A percentile compares a stretch with the other conserved stretches of the same genome.
Conservation (phyloP, 2,888 invertebrate genomes). For the Lycaena phlaeas region DNA sequence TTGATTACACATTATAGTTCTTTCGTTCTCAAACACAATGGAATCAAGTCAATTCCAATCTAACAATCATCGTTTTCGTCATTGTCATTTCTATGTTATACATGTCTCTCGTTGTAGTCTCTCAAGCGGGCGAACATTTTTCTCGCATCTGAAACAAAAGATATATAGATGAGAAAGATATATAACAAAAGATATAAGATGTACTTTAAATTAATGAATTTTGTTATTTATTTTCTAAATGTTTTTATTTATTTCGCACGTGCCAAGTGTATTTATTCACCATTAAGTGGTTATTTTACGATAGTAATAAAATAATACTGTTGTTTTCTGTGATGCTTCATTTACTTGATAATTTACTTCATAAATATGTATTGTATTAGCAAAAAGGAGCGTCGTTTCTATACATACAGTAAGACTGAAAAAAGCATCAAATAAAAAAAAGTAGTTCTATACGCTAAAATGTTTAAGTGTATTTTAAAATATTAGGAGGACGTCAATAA, state of each 20-base stretch:
- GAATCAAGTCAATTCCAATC: slow-evolving; percentile 57
- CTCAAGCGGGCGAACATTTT: slow-evolving; percentile 23
- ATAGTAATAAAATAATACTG: slow-evolving; percentile 13
- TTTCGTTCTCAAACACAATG: slow-evolving; percentile 23
- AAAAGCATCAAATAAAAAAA: too few relatives aligned
- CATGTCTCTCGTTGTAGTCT: slow-evolving; percentile 28
- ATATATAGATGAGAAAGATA: slow-evolving; percentile 27
- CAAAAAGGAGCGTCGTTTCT: too few relatives aligned
- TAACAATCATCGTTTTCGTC: slow-evolving; percentile 39
- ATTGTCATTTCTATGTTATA: slow-evolving; percentile 35
- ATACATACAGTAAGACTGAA: too few relatives aligned
- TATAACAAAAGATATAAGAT: too few relatives aligned
- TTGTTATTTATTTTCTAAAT: neutral
- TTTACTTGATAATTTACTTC: neutral
- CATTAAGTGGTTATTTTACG: slow-evolving; percentile 47
- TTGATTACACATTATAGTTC: slow-evolving; percentile 43
- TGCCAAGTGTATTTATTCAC: slow-evolving; percentile 30
- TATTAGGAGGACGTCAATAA: too few relatives aligned
- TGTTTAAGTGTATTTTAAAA: too few relatives aligned
- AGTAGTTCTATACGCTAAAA: too few relatives aligned
- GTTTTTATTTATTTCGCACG: neutral
- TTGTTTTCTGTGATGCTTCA: slow-evolving; percentile 1
- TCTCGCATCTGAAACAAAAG: slow-evolving; percentile 53
- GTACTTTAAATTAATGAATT: slow-evolving; percentile 23
- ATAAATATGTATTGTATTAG: neutral